Percentiles rank a stretch among this genome's conserved stretches.
phyloP scores from a whole-genome alignment of 2,888 invertebrate species.

The Agonum fuliginosum region DNA sequence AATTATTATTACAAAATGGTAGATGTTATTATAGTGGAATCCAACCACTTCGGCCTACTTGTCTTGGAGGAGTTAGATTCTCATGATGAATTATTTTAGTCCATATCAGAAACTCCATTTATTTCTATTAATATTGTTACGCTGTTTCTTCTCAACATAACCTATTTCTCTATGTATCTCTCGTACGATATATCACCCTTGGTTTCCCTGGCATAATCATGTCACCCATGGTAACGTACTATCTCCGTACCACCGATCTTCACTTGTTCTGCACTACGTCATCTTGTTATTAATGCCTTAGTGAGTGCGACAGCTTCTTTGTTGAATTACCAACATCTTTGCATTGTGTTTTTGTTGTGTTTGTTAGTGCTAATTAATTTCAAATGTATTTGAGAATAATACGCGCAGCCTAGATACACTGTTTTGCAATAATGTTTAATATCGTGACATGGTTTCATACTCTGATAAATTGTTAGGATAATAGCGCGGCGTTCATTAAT shows the following conservation, averaged over 20 bases:
- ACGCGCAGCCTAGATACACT: constrained; percentile 12
- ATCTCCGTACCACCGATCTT: neutral
- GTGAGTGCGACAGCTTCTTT: constrained; percentile 20
- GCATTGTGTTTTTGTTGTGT: constrained; percentile 44
- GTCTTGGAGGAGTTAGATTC: too few species aligned
- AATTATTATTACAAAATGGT: too few species aligned
- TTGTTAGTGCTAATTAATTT: constrained; percentile 38
- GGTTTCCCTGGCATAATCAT: constrained; percentile 36
- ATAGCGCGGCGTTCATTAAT: constrained; percentile 15
- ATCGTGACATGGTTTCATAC: constrained; percentile 19
- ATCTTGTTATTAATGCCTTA: constrained; percentile 26
- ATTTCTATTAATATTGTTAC: too few species aligned
- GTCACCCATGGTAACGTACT: constrained; percentile 1
- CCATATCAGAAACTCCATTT: too few species aligned
- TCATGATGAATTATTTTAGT: too few species aligned
- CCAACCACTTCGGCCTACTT: too few species aligned
- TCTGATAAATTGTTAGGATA: constrained; percentile 30
- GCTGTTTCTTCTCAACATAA: too few species aligned
- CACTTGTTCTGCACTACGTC: too few species aligned
- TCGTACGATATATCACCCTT: constrained; percentile 37
- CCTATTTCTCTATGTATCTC: too few species aligned
- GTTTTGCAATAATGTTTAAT: constrained; percentile 30
- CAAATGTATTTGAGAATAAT: constrained; percentile 38
- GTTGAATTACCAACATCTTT: constrained; percentile 42
- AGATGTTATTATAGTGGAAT: too few species aligned